A percentile compares a stretch with the other conserved stretches of the same genome.
These are phyloP conservation scores for Reinhardtius hippoglossoides DNA, from an alignment of 2,113 vertebrate genomes.

Conservation along the genomic window DNA sequence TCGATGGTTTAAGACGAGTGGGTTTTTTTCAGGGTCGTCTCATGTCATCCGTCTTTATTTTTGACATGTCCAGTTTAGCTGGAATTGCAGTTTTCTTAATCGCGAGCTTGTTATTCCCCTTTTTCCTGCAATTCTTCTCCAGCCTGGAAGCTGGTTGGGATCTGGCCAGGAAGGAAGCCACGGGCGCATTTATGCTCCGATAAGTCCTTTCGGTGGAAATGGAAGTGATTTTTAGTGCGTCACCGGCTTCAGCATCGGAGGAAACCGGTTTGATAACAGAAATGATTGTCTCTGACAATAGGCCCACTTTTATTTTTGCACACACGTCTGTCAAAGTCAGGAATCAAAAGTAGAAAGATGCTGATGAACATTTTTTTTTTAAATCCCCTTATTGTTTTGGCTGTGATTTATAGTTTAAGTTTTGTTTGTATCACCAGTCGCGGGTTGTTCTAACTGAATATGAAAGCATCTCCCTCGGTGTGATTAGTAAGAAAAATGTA, in stretches of 20 bases:
- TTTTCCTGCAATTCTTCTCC: constrained; percentile 83
- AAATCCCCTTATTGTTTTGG: constrained; percentile 52
- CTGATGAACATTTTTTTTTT: constrained; percentile 31
- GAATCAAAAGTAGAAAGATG: constrained; percentile 56
- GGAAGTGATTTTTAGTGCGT: constrained; percentile 80
- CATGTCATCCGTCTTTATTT: constrained; percentile 22
- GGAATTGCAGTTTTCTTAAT: constrained; percentile 64
- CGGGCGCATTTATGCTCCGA: constrained; percentile 74
- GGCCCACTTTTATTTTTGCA: constrained; percentile 21
- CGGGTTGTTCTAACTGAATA: constrained; percentile 59
- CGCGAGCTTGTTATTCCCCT: constrained; percentile 57
- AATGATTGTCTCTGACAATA: constrained; percentile 73
- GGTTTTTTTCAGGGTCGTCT: not conserved
- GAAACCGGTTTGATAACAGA: constrained; percentile 74
- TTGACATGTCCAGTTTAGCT: constrained; percentile 55
- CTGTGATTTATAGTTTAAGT: constrained; percentile 49
- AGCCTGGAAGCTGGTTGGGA: constrained; percentile 66
- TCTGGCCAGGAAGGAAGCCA: constrained; percentile 82
- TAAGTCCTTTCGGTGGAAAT: constrained; percentile 82
- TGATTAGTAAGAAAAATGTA: constrained; percentile 70
- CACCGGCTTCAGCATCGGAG: constrained; percentile 67
- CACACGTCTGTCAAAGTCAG: constrained; percentile 55
- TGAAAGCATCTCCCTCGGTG: constrained; percentile 73
- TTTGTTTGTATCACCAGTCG: constrained; percentile 43
- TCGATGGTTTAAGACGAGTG: not conserved